Conservation (phyloP, 1,140 invertebrate species). For the Drosophila sucinea region DNA sequence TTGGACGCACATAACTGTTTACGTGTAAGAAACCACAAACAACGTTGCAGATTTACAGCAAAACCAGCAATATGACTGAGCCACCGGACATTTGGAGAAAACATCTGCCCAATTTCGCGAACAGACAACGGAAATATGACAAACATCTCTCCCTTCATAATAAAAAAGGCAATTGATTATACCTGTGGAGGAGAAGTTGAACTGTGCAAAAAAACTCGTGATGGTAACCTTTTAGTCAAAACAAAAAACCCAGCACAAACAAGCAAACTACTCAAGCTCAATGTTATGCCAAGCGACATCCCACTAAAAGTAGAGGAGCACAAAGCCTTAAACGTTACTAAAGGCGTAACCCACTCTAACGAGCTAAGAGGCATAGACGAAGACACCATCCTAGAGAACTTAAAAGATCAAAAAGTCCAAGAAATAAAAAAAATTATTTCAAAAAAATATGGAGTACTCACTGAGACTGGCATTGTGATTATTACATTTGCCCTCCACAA, state of each 20-base stretch:
- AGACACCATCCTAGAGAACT: too few species aligned
- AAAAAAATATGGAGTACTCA: too few species aligned
- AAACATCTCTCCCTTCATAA: not conserved
- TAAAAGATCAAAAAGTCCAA: too few species aligned
- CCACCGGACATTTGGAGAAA: too few species aligned
- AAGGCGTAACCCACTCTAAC: too few species aligned
- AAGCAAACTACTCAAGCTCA: not conserved
- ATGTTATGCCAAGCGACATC: constrained; percentile 1
- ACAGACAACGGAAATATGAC: not conserved
- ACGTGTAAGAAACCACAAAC: too few species aligned
- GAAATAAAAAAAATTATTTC: too few species aligned
- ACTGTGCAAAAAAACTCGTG: not conserved
- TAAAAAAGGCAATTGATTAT: not conserved
- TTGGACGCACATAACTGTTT: too few species aligned
- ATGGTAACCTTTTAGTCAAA: not conserved
- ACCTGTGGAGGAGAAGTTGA: not conserved
- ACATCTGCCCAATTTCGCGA: too few species aligned
- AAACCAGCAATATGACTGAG: too few species aligned
- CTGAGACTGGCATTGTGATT: constrained; percentile 5
- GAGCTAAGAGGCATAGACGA: too few species aligned
- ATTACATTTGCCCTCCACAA: not conserved
- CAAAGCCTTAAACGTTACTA: not conserved
- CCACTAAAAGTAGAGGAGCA: not conserved
- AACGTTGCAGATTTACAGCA: too few species aligned
- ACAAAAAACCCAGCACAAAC: constrained; percentile 2